phyloP scores from a whole-genome alignment of 1,140 invertebrate species.

The Drosophila nannoptera region DNA sequence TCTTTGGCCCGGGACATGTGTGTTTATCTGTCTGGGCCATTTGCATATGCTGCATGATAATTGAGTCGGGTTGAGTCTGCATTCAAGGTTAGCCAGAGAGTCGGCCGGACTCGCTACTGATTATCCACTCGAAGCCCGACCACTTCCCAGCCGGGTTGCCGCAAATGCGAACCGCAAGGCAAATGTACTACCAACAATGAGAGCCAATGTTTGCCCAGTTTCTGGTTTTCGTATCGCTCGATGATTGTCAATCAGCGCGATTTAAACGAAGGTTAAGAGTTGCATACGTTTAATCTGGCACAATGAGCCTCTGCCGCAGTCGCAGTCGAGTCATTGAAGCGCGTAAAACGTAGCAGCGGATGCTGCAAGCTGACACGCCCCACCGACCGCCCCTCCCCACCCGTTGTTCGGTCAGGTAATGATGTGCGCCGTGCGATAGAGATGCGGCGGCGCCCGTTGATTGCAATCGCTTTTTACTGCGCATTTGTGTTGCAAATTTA shows the following conservation, averaged over 20 bases:
- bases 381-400: neutral
- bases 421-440: conserved; percentile 59
- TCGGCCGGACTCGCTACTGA: conserved; percentile 7
- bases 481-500: conserved; percentile 76
- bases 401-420: conserved; percentile 21
- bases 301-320: conserved; percentile 20
- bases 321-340: conserved; percentile 63
- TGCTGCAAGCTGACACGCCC: conserved; percentile 43
- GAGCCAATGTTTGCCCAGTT: conserved; percentile 36
- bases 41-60: conserved; percentile 60
- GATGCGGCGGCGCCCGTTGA: conserved; percentile 64
- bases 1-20: conserved; percentile 43
- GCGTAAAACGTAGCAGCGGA: conserved; percentile 64
- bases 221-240: conserved; percentile 52
- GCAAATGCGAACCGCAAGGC: conserved; percentile 40
- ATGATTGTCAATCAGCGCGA: conserved; percentile 75
- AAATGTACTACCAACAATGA: conserved; percentile 42
- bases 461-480: conserved; percentile 58
- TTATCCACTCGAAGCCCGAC: conserved; percentile 16
- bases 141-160: conserved; percentile 29
- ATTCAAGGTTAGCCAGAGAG: conserved; percentile 56
- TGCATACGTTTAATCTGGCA: conserved; percentile 70
- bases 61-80: conserved; percentile 10
- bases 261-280: conserved; percentile 75
- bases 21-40: conserved; percentile 72